Evolutionary conservation across 2,888 invertebrate genomes (phyloP), one percentile per base, ranked within the genome.

Genomic region (Drosophila anomelani): DNA sequence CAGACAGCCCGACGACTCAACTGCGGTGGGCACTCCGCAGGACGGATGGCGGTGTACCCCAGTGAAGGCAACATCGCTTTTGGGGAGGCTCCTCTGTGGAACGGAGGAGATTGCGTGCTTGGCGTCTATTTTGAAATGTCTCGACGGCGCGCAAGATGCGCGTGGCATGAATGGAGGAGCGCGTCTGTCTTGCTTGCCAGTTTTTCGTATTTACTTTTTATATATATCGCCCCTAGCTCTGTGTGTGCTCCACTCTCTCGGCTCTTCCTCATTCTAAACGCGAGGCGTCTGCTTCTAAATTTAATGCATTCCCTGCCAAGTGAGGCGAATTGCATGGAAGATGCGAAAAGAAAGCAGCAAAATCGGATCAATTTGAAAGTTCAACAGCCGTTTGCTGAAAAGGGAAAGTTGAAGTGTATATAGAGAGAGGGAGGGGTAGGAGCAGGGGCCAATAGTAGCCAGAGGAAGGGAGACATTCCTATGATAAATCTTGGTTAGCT

Each of bases 121-220:
- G 53, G 72, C 26, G 54, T 72, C 85, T 81, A 83, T 81, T 83
- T 81, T 77, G 46, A 81, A 77, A 77, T 81, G 80, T 58, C 43
- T 58, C 43, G 71, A 46, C 56, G 17, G 44, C 63, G 44, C 53
- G 26, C 63, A 49, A 62, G 51, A 53, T 49, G 49, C 77, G 77
- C 71, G 81, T 73, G 78, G 67, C 82, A 85, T 82, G 82, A 82
- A 82, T 85, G 60, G 38, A 43, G 80, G 79, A 82, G 63, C 75
- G 75, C 32, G 9, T 32, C 10, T 66, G 53, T 46, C 23, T 26
- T 46, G 26, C 15, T 26, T 51, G 23, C 23, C 23, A 23, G 23
- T n/a, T 34, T 38, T 15, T 20, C 23, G 51, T 53, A 36, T 34
- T 36, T 53, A 20, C 15, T 20, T 51, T 29, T 29, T 29, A 26